Evolutionary conservation across 2,113 vertebrate species (phyloP).

Genomic region (Picathartes gymnocephalus): DNA sequence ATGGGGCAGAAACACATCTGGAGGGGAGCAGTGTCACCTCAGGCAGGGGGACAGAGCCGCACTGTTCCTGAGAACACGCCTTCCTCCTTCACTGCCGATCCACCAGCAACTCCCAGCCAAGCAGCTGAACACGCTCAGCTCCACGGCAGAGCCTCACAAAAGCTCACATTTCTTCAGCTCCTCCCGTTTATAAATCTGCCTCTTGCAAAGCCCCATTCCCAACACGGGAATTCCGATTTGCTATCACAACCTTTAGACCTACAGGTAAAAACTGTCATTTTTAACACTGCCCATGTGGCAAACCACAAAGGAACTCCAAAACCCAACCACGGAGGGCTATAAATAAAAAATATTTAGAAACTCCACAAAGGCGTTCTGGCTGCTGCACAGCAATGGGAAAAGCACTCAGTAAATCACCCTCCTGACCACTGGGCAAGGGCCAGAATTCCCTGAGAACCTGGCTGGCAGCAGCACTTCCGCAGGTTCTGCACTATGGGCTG

Average conservation of each 20-base stretch:
- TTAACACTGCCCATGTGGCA: neutral
- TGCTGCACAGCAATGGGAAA: neutral
- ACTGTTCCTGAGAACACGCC: accelerated
- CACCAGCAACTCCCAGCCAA: neutral
- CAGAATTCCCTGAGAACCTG: conserved; percentile 43
- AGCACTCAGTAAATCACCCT: neutral
- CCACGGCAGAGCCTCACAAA: neutral
- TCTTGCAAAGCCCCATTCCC: neutral
- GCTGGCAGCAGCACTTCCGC: neutral
- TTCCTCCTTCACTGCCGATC: neutral
- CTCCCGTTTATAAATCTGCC: neutral
- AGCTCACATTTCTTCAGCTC: neutral
- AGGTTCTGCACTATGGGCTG: neutral
- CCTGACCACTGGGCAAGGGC: neutral
- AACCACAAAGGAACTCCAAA: neutral
- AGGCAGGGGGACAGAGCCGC: neutral
- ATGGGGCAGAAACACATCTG: neutral
- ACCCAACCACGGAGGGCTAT: neutral
- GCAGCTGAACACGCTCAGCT: neutral
- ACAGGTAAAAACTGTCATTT: neutral
- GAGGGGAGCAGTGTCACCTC: neutral
- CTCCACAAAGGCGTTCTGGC: neutral
- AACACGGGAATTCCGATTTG: neutral
- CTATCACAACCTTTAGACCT: neutral
- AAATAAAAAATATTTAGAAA: neutral